Conservation (phyloP, 2,888 invertebrate species). For the Chymomyza procnemis region DNA sequence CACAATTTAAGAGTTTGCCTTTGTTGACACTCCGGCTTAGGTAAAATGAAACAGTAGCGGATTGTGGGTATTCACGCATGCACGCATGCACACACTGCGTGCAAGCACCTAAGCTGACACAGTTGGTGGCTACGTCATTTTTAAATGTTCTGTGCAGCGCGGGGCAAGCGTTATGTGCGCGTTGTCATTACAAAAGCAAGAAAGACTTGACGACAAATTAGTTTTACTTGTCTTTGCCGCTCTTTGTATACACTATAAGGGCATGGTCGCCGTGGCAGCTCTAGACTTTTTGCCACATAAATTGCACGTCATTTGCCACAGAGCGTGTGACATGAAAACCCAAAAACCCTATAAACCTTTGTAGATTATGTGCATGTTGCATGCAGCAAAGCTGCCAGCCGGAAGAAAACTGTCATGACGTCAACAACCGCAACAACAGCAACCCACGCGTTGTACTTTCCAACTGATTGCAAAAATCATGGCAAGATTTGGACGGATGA, state of each 20-base stretch:
- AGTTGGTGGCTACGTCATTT: neutral
- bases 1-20: conserved; percentile 56
- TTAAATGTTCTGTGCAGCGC: neutral
- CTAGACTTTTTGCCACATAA: conserved; percentile 26
- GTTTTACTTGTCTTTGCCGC: conserved; percentile 55
- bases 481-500: neutral
- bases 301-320: conserved; percentile 36
- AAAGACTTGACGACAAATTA: conserved; percentile 45
- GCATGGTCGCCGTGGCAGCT: neutral
- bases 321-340: conserved; percentile 60
- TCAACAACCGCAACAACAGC: conserved; percentile 15
- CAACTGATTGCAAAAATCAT: conserved; percentile 55
- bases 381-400: conserved; percentile 20
- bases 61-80: neutral
- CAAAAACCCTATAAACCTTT: conserved; percentile 44
- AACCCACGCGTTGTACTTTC: conserved; percentile 38
- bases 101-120: too few species aligned
- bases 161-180: neutral
- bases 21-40: conserved; percentile 10
- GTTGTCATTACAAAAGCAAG: neutral
- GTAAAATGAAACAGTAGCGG: conserved; percentile 7
- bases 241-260: neutral
- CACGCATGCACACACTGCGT: too few species aligned
- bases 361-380: conserved; percentile 26
- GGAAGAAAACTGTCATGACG: conserved; percentile 57